Evolutionary conservation across 2,888 invertebrate species (phyloP), one percentile per base, ranked within the genome.

Genomic region (Schizotus pectinicornis): DNA sequence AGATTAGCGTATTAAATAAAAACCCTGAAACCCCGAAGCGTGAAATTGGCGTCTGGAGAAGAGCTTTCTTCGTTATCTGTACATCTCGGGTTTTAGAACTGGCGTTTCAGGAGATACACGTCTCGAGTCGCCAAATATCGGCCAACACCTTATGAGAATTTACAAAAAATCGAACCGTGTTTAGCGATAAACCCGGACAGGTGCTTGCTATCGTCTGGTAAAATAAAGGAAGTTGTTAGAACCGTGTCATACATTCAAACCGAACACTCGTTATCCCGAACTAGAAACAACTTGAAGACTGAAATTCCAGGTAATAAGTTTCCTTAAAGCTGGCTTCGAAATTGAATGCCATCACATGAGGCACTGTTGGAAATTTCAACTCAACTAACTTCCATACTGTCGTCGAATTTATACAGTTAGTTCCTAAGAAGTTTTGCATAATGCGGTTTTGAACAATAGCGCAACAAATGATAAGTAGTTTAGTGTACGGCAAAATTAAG

Each of bases 301-400:
- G 51, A 54, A 56, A 59, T 39, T 50, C 52, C 57, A 46, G 57
- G 61, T 61, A 65, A 59, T 65, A 63, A 60, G 61, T 64, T 64
- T 45, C 50, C 35, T 53, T 35, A 59, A 61, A 63, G 65, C 60
- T 56, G 42, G 33, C 50, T 59, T 52, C 50, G 60, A 60, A 63
- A 63, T 63, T 61, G 65, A 55, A 60, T 57, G 34, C 50, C 56
- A 48, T 22, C 45, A 43, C 51, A 54, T 43, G 32, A 53, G 46
- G 37, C 50, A 22, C 42, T 7, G 42, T 38, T 33, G 45, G 36
- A 50, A 46, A 51, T 39, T 49, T 50, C 37, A 39, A 38, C 45
- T 9, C 30, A 13, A 45, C 45, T 39, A 55, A 34, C 55, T 48
- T 42, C 32, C 42, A 42, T 32, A 31, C 31, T 31, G 14, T 22